Evolutionary conservation across 1,140 invertebrate genomes (phyloP).

Genomic region (Parasteatoda tepidariorum): DNA sequence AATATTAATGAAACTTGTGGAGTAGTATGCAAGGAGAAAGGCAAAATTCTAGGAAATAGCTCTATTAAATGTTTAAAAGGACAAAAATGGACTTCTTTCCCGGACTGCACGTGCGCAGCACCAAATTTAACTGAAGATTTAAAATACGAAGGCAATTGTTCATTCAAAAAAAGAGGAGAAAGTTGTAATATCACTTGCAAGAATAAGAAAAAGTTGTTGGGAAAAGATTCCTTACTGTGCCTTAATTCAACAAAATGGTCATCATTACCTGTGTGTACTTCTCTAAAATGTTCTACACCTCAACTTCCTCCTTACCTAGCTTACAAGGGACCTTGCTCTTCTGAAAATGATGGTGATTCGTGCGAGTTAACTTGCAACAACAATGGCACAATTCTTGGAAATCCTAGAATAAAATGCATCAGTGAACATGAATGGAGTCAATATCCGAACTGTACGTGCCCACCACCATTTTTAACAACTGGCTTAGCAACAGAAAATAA

Average conservation of each 20-base stretch:
- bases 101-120: neutral
- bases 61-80: slow-evolving; percentile 7
- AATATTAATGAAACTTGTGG: neutral
- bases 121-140: neutral
- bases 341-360: neutral
- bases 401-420: neutral
- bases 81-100: neutral
- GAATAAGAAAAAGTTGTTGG: neutral
- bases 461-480: neutral
- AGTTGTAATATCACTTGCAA: slow-evolving; percentile 1
- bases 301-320: neutral
- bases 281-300: neutral
- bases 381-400: neutral
- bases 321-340: neutral
- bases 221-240: neutral
- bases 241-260: slow-evolving; percentile 3
- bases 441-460: neutral
- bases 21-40: neutral
- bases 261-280: neutral
- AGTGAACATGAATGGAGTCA: neutral
- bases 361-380: neutral
- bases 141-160: neutral
- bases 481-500: neutral
- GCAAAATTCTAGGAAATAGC: neutral
- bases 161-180: neutral